Evolutionary conservation across 2,888 invertebrate genomes (phyloP).

Genomic region (Trachelus troglodyta): DNA sequence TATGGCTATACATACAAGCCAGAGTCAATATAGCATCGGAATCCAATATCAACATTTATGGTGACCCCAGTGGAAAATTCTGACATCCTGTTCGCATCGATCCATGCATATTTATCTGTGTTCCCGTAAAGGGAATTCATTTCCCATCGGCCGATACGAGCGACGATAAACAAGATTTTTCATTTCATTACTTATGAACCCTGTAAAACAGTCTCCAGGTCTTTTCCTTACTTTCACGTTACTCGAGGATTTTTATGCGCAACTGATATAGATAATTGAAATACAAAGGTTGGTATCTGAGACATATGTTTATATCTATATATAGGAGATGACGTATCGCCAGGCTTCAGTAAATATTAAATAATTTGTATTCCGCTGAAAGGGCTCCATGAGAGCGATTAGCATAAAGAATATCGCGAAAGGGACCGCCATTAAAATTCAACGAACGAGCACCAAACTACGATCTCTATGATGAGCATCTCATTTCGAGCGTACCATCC

Average conservation of each 20-base stretch:
- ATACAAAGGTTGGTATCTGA: background rate
- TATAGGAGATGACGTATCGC: background rate
- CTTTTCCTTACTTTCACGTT: background rate
- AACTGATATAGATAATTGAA: background rate
- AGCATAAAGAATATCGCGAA: background rate
- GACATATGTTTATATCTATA: background rate
- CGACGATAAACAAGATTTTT: background rate
- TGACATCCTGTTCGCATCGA: background rate
- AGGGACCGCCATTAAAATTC: background rate
- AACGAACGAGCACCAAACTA: background rate
- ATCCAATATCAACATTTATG: background rate
- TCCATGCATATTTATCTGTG: background rate
- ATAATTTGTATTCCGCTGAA: background rate
- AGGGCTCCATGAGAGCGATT: background rate
- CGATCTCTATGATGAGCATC: background rate
- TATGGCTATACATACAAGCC: background rate
- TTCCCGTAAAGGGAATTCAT: background rate
- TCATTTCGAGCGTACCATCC: background rate
- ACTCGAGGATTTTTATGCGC: background rate
- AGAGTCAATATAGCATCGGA: background rate
- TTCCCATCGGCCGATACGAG: background rate
- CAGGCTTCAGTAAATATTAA: background rate
- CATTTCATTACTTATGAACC: background rate
- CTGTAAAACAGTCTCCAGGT: background rate
- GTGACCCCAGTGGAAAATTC: background rate